Base-by-base conservation (phyloP, 2,888 invertebrate genomes). In the Atethmia centrago region DNA sequence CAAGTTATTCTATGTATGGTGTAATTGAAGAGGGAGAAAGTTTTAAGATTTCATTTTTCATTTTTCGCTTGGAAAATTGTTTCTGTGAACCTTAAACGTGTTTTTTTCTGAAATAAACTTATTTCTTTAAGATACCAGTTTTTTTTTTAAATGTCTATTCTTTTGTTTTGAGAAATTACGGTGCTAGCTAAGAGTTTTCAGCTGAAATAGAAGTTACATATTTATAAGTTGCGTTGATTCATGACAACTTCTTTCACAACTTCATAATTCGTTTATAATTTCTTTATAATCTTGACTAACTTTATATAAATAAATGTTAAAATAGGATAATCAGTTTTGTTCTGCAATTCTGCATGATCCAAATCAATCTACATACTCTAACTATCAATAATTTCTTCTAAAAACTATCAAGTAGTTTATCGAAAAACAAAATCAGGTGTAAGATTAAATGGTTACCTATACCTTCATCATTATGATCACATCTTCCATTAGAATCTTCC, bases 1-100 rank as follows among this genome's bases (percentile, higher is more conserved):
- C 65, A 79, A 87, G 89, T 86, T 86, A 79, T 59, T 84, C 72
- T 85, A 62, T 75, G 71, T 77, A 75, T 83, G 92, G 90, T 74
- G 14, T 84, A 84, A 87, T 83, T 47, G 25, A 85, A 10, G 61
- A 71, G 73, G 61, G 61, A 71, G 51, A 71, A 77, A 77, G 36
- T 36, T 36, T 36, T 7, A 36, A 36, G 36, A 36, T 36, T 36
- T 3, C 36, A 4, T 36, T 4, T 4, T 2, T 36, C 36, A 36
- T 36, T 36, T 36, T 36, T 36, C 7, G 7, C 36, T 36, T 36
- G 36, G 36, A 36, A 36, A 36, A 36, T 36, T 36, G 36, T 36
- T 36, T 36, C 7, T 36, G 36, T 36, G 36, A 36, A 36, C 7
- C 36, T 36, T 36, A 3, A 36, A 36, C 7, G 36, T 36, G 36